These are phyloP conservation scores for Ochlodes sylvanus DNA, from an alignment of 2,888 invertebrate species.

Conservation along the genomic window DNA sequence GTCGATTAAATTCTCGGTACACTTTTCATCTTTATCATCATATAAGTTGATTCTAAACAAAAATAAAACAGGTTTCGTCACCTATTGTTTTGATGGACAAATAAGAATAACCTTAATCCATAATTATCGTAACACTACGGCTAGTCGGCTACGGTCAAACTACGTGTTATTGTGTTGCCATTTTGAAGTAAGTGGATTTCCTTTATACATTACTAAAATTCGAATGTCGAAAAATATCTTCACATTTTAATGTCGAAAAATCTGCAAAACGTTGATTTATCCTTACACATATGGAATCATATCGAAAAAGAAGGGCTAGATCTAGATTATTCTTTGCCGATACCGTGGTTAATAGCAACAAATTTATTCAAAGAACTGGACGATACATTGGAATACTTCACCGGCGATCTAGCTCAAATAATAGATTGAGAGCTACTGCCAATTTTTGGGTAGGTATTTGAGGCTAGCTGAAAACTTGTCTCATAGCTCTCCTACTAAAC, in stretches of 20 bases:
- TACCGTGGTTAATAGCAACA: slow-evolving; percentile 73
- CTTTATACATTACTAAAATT: slow-evolving; percentile 47
- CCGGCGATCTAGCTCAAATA: slow-evolving; percentile 86
- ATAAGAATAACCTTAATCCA: no score
- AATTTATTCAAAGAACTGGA: slow-evolving; percentile 81
- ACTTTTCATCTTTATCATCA: no score
- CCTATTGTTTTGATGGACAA: no score
- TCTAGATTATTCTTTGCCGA: slow-evolving; percentile 82
- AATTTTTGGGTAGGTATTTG: no score
- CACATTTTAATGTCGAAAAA: slow-evolving; percentile 41
- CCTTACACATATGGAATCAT: slow-evolving; percentile 57
- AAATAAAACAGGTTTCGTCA: no score
- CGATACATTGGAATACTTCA: slow-evolving; percentile 85
- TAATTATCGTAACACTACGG: no score
- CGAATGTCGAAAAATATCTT: slow-evolving; percentile 14
- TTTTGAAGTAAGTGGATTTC: neutral
- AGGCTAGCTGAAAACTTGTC: no score
- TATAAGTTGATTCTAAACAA: no score
- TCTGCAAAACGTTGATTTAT: slow-evolving; percentile 54
- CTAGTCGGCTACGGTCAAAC: no score
- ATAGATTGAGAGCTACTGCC: no score
- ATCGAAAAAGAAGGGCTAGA: slow-evolving; percentile 82
- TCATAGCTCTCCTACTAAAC: no score
- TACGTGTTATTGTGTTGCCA: slow-evolving; percentile 9
- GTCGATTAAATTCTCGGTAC: no score